Evolutionary conservation across 1,140 invertebrate genomes (phyloP).

Genomic region (Pseudomyrmex cubaensis): DNA sequence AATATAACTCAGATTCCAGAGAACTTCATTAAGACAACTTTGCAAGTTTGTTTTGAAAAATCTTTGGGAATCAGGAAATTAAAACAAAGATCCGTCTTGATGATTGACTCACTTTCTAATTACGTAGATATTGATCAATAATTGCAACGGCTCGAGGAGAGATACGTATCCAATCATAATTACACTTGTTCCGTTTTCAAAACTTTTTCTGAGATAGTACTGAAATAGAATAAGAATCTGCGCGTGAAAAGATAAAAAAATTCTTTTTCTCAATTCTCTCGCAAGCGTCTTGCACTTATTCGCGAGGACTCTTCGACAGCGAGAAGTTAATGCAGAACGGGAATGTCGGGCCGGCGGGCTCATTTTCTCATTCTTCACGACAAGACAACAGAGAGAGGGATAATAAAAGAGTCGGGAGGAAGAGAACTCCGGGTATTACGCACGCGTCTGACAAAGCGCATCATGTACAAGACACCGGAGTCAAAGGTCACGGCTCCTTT

Average conservation of each 20-base stretch:
- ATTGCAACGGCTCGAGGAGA: background rate
- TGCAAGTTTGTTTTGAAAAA: background rate
- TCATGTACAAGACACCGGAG: conserved; percentile 45
- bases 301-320: conserved; percentile 1
- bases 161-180: background rate
- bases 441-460: conserved; percentile 54
- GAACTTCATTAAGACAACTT: background rate
- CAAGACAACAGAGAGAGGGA: background rate
- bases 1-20: background rate
- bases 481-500: conserved; percentile 56
- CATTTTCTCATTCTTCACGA: conserved; percentile 42
- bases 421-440: conserved; percentile 57
- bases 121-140: background rate
- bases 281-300: background rate
- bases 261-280: background rate
- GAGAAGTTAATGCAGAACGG: background rate
- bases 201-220: background rate
- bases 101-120: background rate
- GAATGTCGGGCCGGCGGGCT: background rate
- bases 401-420: conserved; percentile 49
- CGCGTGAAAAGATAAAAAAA: too few species aligned
- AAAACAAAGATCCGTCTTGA: too few species aligned
- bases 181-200: background rate
- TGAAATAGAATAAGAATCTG: too few species aligned
- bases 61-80: background rate